Conservation (phyloP, 2,113 vertebrate species). For the Psilopsiagon aymara region DNA sequence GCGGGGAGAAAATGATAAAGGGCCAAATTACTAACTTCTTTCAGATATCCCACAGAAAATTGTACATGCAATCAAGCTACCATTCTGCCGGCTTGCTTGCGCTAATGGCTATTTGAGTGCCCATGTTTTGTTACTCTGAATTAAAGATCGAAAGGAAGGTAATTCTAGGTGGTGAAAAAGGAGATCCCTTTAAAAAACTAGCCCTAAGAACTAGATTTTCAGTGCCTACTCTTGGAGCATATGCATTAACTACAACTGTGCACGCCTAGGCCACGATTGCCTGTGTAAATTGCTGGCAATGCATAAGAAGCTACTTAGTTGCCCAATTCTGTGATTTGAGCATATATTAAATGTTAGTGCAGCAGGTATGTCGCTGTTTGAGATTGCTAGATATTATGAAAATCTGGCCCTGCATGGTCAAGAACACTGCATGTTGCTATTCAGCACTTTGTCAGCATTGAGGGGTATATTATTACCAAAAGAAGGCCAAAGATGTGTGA, state of each 20-base stretch:
- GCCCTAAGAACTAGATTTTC: not conserved
- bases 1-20: conserved; percentile 42
- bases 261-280: not conserved
- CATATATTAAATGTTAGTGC: not conserved
- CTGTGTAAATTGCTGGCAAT: not conserved
- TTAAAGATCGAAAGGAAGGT: conserved; percentile 45
- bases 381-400: not conserved
- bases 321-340: not conserved
- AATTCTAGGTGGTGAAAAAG: conserved; percentile 32
- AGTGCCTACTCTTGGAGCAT: not conserved
- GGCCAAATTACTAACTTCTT: conserved; percentile 63
- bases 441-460: not conserved
- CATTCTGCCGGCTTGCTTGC: conserved; percentile 47
- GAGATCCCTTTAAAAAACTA: not conserved
- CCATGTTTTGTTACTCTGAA: conserved; percentile 59
- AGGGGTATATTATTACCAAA: not conserved
- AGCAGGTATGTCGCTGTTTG: not conserved
- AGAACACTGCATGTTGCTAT: not conserved
- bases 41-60: conserved; percentile 44
- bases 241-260: not conserved
- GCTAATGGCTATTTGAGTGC: conserved; percentile 56
- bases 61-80: conserved; percentile 39
- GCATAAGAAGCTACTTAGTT: not conserved
- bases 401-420: not conserved
- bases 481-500: not conserved